Evolutionary conservation across 23 tunicate species (phyloP).

Genomic region (Pegea sp.): DNA sequence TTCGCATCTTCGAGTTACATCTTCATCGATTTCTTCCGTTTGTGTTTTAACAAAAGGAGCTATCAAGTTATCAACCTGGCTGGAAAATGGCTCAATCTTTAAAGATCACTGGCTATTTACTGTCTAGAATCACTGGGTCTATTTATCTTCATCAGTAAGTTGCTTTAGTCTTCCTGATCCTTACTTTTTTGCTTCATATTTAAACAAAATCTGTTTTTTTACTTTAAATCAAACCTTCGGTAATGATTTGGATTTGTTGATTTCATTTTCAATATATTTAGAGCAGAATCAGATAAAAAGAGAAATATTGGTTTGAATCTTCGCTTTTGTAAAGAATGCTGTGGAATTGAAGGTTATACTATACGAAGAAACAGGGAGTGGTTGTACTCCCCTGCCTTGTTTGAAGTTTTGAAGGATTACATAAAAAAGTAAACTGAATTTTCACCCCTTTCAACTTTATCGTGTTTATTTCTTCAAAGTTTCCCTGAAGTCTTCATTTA

Average conservation of each 20-base stretch:
- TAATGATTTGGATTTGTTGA: too few species aligned
- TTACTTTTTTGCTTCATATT: not conserved
- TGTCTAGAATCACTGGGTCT: conserved; percentile 83
- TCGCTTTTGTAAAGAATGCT: conserved; percentile 40
- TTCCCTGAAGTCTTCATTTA: conserved; percentile 47
- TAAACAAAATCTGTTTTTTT: not conserved
- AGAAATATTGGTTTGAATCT: conserved; percentile 70
- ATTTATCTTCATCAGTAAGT: conserved; percentile 43
- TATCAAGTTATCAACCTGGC: conserved; percentile 34
- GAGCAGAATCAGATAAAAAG: conserved; percentile 9
- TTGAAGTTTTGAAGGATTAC: conserved; percentile 13
- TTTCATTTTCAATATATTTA: too few species aligned
- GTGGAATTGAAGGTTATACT: conserved; percentile 74
- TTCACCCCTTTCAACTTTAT: not conserved
- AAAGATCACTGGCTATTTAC: conserved; percentile 42
- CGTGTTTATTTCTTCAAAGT: too few species aligned
- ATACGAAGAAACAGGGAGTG: conserved; percentile 28
- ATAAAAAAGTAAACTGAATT: conserved; percentile 16
- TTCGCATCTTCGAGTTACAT: too few species aligned
- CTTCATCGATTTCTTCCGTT: too few species aligned
- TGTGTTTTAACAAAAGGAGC: too few species aligned
- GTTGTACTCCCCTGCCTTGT: conserved; percentile 49
- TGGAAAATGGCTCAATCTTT: conserved; percentile 36
- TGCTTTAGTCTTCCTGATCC: not conserved
- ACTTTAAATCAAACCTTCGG: too few species aligned